Percentiles rank a stretch among this genome's conserved stretches.
Evolutionary conservation across 2,113 vertebrate genomes (phyloP).

Genomic region (Mesoclemmys tuberculata): DNA sequence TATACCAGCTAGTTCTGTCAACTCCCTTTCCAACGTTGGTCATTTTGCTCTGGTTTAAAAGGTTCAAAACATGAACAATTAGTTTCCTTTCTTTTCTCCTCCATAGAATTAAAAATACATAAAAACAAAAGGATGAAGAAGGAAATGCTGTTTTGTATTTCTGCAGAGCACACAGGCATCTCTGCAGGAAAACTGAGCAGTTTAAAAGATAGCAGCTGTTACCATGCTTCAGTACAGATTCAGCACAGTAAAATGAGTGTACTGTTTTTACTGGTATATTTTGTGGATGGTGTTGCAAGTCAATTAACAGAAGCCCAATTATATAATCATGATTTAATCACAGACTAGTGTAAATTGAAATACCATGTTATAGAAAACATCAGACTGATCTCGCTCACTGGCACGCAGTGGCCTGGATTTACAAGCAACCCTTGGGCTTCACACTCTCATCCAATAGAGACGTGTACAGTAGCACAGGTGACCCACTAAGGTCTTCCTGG

Average conservation of each 20-base stretch:
- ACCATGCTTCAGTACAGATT: background rate
- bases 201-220: slow-evolving; percentile 20
- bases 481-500: background rate
- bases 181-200: background rate
- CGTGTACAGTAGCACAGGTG: background rate
- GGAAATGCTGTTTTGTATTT: background rate
- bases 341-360: slow-evolving; percentile 14
- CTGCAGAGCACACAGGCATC: background rate
- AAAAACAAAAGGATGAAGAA: background rate
- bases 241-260: background rate
- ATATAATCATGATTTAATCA: slow-evolving; percentile 39
- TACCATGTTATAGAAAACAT: background rate
- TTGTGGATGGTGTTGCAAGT: slow-evolving; percentile 33
- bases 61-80: background rate
- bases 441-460: background rate
- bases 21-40: background rate
- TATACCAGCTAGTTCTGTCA: background rate
- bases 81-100: background rate
- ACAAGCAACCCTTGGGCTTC: background rate
- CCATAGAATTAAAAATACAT: background rate
- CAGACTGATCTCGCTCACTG: background rate
- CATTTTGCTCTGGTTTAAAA: background rate
- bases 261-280: background rate
- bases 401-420: background rate
- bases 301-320: slow-evolving; percentile 29